Conservation (phyloP, 2,113 vertebrate genomes). For the Sclerurus mexicanus region DNA sequence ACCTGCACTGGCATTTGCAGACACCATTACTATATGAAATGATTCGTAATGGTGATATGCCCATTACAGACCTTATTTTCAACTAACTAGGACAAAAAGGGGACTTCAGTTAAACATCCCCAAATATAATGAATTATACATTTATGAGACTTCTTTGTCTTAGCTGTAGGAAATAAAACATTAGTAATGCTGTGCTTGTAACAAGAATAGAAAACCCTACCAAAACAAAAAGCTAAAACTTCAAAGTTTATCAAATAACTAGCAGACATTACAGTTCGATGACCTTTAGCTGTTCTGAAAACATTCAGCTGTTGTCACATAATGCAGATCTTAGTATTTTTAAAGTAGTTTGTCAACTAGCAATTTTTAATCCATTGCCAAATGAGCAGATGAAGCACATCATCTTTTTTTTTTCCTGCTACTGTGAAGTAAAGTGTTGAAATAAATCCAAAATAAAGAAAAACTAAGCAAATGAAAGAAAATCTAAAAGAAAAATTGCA, state of each 20-base stretch:
- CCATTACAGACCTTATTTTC: neutral
- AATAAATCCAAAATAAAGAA: conserved; percentile 90
- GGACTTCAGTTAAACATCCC: neutral
- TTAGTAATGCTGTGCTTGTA: conserved; percentile 25
- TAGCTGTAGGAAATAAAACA: conserved; percentile 15
- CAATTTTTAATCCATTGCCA: conserved; percentile 77
- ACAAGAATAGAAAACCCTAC: conserved; percentile 39
- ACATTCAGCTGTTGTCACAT: conserved; percentile 75
- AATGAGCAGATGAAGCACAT: conserved; percentile 78
- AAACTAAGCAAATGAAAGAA: conserved; percentile 77
- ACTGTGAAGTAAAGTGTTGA: conserved; percentile 84
- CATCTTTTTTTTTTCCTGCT: conserved; percentile 75
- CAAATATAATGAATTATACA: neutral
- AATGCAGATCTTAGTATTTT: conserved; percentile 68
- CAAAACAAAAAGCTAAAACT: conserved; percentile 66
- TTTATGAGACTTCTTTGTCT: neutral
- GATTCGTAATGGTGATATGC: neutral
- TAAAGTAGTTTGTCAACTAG: conserved; percentile 69
- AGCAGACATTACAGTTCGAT: conserved; percentile 66
- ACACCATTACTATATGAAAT: neutral
- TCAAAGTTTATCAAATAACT: conserved; percentile 78
- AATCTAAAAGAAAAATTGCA: conserved; percentile 86
- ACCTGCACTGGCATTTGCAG: neutral
- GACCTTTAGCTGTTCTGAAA: conserved; percentile 72
- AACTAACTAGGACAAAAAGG: neutral